Percentiles rank a stretch among this genome's conserved stretches.
Evolutionary conservation across 2,113 vertebrate species (phyloP).

Genomic region (Nestor notabilis): DNA sequence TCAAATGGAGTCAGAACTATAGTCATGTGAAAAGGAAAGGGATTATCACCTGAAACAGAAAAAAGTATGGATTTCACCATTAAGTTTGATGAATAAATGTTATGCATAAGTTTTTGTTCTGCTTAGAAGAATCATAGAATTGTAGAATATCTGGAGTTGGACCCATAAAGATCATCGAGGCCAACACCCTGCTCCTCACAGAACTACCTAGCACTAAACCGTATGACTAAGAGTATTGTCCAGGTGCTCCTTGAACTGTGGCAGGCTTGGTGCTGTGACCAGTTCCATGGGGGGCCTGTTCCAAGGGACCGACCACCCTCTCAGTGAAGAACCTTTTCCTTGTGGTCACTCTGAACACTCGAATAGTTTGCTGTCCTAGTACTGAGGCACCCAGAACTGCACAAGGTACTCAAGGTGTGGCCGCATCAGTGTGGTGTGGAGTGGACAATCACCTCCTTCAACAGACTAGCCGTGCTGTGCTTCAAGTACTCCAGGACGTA

Average conservation of each 20-base stretch:
- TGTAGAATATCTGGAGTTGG: not conserved
- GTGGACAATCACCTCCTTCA: rapidly evolving
- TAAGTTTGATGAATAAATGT: not conserved
- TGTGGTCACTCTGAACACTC: not conserved
- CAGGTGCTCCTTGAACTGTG: not conserved
- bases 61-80: not conserved
- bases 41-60: not conserved
- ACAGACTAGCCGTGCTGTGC: not conserved
- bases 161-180: too few species aligned
- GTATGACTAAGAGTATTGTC: rapidly evolving
- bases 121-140: not conserved
- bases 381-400: not conserved
- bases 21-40: not conserved
- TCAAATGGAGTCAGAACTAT: not conserved
- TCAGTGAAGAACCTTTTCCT: not conserved
- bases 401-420: rapidly evolving
- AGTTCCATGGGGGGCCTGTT: not conserved
- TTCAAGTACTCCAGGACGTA: not conserved
- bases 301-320: not conserved
- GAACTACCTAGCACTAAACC: not conserved
- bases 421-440: not conserved
- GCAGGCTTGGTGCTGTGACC: not conserved
- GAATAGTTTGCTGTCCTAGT: not conserved
- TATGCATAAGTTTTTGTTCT: not conserved
- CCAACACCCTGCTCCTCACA: not conserved